Percentiles rank a stretch among this genome's conserved stretches.
Evolutionary conservation across 2,797 vertebrate genomes (phyloP).

Genomic region (Acanthurus tractus): DNA sequence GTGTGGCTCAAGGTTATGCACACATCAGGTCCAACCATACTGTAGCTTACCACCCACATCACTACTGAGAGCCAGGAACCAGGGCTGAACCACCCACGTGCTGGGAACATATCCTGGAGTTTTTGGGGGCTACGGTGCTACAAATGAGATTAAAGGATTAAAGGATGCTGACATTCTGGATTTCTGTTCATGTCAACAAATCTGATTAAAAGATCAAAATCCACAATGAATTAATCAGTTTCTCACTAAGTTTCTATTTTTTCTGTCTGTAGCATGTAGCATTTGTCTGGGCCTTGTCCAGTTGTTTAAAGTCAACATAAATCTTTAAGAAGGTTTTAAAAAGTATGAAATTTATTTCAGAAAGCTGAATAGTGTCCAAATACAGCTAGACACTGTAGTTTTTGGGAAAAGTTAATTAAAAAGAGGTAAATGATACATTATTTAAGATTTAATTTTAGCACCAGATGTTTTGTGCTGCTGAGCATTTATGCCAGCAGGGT

Average conservation of each 20-base stretch:
- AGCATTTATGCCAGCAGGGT: background rate
- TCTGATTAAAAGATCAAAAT: constrained; percentile 2
- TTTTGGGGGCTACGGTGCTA: background rate
- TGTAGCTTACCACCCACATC: constrained; percentile 19
- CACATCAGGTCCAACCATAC: constrained; percentile 37
- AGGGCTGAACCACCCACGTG: constrained; percentile 25
- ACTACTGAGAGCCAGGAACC: constrained; percentile 6
- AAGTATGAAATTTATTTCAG: background rate
- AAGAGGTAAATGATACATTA: background rate
- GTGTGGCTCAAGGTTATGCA: constrained; percentile 80
- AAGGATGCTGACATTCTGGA: background rate
- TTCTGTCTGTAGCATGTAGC: background rate
- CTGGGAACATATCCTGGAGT: constrained; percentile 7
- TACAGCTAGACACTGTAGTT: background rate
- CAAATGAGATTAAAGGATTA: constrained; percentile 16
- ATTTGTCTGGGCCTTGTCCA: background rate
- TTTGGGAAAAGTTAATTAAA: background rate
- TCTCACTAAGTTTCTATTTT: background rate
- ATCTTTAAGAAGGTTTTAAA: background rate
- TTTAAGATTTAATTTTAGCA: background rate
- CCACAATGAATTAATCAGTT: background rate
- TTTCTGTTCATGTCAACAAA: constrained; percentile 1
- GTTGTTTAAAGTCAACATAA: background rate
- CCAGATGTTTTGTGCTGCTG: background rate
- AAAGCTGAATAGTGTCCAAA: background rate